These are phyloP conservation scores for Phalacrocorax carbo DNA, from an alignment of 2,113 vertebrate species.

Conservation along the genomic window DNA sequence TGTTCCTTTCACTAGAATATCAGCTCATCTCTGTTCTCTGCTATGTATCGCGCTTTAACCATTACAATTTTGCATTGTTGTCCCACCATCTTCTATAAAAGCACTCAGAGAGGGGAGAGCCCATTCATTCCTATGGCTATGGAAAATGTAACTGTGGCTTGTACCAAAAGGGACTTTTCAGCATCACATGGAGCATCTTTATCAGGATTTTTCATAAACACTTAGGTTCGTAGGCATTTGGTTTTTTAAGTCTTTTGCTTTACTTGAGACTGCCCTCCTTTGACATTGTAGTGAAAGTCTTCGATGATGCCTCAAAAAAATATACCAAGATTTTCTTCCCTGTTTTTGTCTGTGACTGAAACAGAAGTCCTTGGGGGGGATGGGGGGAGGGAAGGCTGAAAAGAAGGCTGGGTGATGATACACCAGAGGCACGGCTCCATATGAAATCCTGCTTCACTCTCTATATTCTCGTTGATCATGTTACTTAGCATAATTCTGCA, in stretches of 20 bases:
- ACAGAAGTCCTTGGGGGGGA: background rate
- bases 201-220: background rate
- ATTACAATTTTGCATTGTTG: background rate
- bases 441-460: background rate
- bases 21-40: background rate
- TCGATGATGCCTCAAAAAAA: background rate
- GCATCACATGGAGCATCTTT: background rate
- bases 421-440: background rate
- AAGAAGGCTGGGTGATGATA: background rate
- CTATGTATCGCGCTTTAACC: background rate
- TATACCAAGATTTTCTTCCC: background rate
- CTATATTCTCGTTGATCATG: background rate
- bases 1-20: background rate
- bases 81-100: background rate
- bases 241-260: background rate
- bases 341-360: background rate
- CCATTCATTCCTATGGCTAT: background rate
- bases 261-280: constrained; percentile 30
- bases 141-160: background rate
- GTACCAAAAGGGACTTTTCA: background rate
- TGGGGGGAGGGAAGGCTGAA: background rate
- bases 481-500: background rate
- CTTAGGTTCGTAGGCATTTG: background rate
- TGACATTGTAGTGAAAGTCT: background rate
- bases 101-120: background rate